Base-by-base conservation (phyloP, 1,140 invertebrate genomes). In the Zaprionus taronus region DNA sequence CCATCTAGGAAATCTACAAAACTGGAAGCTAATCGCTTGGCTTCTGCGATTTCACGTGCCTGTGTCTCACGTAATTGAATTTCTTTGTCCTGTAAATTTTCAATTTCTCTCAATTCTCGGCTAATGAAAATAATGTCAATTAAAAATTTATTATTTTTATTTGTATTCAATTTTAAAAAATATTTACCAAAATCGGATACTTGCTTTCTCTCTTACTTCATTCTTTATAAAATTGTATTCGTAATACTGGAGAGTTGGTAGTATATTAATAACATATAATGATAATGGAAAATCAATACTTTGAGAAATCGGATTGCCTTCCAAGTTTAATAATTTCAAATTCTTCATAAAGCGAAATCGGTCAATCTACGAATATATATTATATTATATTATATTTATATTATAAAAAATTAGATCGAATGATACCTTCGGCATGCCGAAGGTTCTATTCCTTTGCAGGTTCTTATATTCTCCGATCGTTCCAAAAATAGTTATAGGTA, bases 171-270 rank as follows among this genome's bases (percentile, higher is more conserved):
- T 28, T 36, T 7, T 2, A 28, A 47, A 61, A 34, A 14, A 57
- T 67, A 31, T 14, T 72, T 79, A 81, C 95, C 93, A 93, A 87
- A 95, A 94, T 49, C 94, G 81, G 15, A 93, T 86, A 49, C 77
- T 69, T 4, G 95, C 95, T 31, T 80, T 72, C 71, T 94, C 92
- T 55, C 94, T 93, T 61, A 96, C 94, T 53, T 94, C 94, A 70
- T 94, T 93, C 15, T 92, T 94, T 61, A 98, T 94, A 47, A 95
- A 94, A 92, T 94, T 95, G 85, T 98, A 98, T 78, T 97, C 95
- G 49, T 97, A 95, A 91, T 97, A 98, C n/a, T 95, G 94, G 1
- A 98, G 92, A 82, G 96, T 95, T 0, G 96, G 95, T 5, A 98
- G 93, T 83, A 96, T 95, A 1, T 96, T 95, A 60, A 95, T 94